Conservation (phyloP, 1,140 invertebrate species). For the Megathymus violae region DNA sequence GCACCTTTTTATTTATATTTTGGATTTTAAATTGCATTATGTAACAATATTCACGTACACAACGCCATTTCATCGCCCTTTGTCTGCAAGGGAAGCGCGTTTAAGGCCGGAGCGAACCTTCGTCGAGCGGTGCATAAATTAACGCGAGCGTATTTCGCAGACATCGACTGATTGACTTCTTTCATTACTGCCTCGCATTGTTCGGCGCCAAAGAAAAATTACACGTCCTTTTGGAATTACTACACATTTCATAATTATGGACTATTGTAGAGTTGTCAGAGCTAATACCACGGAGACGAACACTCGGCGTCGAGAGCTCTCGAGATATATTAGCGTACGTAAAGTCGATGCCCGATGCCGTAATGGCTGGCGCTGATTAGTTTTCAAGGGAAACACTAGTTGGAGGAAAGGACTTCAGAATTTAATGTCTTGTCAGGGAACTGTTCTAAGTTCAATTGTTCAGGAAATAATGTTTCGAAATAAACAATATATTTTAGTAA, state of each 20-base stretch:
- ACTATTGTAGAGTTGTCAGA: slow-evolving; percentile 78
- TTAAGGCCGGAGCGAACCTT: slow-evolving; percentile 36
- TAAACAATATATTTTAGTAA: neutral
- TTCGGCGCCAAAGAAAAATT: slow-evolving; percentile 76
- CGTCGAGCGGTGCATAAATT: slow-evolving; percentile 68
- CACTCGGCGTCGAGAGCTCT: slow-evolving; percentile 55
- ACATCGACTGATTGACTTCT: slow-evolving; percentile 80
- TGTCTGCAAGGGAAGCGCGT: slow-evolving; percentile 53
- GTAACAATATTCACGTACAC: slow-evolving; percentile 22
- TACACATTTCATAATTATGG: slow-evolving; percentile 84
- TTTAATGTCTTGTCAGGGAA: slow-evolving; percentile 60
- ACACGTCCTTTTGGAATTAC: slow-evolving; percentile 71
- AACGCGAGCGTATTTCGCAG: slow-evolving; percentile 69
- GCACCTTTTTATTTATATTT: slow-evolving; percentile 29
- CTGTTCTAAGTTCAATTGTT: slow-evolving; percentile 24
- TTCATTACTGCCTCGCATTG: slow-evolving; percentile 78
- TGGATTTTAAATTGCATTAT: slow-evolving; percentile 22
- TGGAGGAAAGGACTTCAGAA: slow-evolving; percentile 64
- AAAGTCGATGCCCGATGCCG: slow-evolving; percentile 57
- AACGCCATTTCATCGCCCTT: slow-evolving; percentile 56
- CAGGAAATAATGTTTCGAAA: neutral
- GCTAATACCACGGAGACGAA: slow-evolving; percentile 67
- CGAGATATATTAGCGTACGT: slow-evolving; percentile 70
- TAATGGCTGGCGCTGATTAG: slow-evolving; percentile 76
- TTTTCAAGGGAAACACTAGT: slow-evolving; percentile 76